A percentile compares a stretch with the other conserved stretches of the same genome.
phyloP scores from a whole-genome alignment of 2,888 invertebrate species.

The Torymus tubicola region DNA sequence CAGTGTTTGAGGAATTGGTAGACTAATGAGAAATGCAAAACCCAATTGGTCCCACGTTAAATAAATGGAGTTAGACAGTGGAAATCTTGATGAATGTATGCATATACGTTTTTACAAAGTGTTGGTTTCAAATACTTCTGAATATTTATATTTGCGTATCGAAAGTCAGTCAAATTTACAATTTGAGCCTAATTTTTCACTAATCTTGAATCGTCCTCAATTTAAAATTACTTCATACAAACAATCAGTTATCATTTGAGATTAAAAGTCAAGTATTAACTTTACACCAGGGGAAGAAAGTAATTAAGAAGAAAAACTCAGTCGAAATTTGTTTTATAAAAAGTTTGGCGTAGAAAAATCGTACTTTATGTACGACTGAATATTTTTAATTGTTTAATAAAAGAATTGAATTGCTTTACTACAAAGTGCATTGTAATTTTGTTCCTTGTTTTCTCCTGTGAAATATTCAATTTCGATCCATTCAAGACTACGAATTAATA shows the following conservation, averaged over 20 bases:
- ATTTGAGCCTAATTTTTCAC: conserved; percentile 4
- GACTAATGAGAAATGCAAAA: conserved; percentile 16
- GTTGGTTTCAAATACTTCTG: neutral
- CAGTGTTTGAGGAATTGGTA: neutral
- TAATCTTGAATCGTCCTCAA: conserved; percentile 19
- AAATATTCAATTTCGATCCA: neutral
- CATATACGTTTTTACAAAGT: neutral
- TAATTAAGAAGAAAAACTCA: neutral
- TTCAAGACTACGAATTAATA: neutral
- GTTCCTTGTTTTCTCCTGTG: neutral
- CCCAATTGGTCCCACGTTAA: conserved; percentile 50
- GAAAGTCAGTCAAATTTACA: conserved; percentile 35
- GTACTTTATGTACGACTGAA: conserved; percentile 17
- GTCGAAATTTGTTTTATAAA: conserved; percentile 38
- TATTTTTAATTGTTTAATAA: conserved; percentile 6
- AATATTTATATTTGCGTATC: conserved; percentile 9
- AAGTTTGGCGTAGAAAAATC: conserved; percentile 48
- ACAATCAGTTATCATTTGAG: too few species aligned
- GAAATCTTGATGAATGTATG: neutral
- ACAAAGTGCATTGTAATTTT: neutral
- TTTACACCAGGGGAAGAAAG: neutral
- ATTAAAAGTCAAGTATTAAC: neutral
- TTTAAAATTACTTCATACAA: neutral
- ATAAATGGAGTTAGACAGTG: conserved; percentile 18
- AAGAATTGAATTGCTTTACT: conserved; percentile 38